Evolutionary conservation across 2,888 invertebrate species (phyloP), one percentile per base, ranked within the genome.

Genomic region (Osmoderma eremita): DNA sequence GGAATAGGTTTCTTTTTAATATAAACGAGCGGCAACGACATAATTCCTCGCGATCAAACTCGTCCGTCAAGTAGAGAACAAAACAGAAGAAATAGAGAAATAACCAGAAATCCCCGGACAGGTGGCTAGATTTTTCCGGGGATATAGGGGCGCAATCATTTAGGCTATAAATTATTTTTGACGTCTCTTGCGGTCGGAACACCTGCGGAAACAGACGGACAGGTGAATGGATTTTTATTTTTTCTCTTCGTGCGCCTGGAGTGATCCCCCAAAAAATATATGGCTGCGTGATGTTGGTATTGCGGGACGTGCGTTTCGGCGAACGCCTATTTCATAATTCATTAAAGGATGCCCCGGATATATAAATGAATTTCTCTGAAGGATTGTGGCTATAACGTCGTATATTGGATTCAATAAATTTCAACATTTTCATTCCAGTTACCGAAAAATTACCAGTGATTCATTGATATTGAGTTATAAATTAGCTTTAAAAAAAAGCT

Each of bases 111-210:
- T 36, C 54, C 64, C 49, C 17, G 45, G 64, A 68, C 68, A 68
- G 68, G 54, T 68, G 68, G 65, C 51, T 39, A 24, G 48, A 20
- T 64, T 36, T 50, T 51, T 64, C 39, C 53, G 50, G 24, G 36
- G 42, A 54, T 39, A 63, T 54, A 58, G 48, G 67, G 69, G 67
- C 67, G 65, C 65, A 67, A 68, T 71, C 70, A 65, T 66, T 65
- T 66, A 45, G 45, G 63, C 64, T 67, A 72, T 72, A 71, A 72
- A 72, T 72, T 72, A 72, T 65, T 65, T 69, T 66, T 69, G 71
- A 70, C 71, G 48, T 70, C 39, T 66, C 67, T 61, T 49, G 63
- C 30, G 68, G 69, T 50, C 41, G 48, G 62, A 58, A 66, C 67
- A 67, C 65, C 69, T 69, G 69, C 63, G 65, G 68, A 68, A 68